These are phyloP conservation scores for Amphiprion ocellaris DNA, from an alignment of 2,113 vertebrate species.

Conservation along the genomic window DNA sequence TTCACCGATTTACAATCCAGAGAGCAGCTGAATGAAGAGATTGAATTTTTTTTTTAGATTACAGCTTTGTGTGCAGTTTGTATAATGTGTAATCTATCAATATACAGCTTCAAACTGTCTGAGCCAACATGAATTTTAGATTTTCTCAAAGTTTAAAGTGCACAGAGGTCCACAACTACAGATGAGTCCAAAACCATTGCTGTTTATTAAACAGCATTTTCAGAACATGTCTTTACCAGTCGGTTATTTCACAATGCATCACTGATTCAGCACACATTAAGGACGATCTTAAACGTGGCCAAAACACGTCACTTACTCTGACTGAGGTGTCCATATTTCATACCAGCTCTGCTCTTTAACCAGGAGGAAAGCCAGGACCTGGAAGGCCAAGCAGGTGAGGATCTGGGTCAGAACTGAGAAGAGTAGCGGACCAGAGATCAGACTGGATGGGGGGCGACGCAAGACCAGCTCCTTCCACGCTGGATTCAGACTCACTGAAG, in stretches of 20 bases:
- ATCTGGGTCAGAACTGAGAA: conserved; percentile 95
- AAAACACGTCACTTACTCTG: conserved; percentile 88
- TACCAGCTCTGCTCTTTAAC: conserved; percentile 93
- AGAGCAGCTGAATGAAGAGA: too few species aligned
- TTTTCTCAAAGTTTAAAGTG: too few species aligned
- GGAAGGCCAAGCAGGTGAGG: conserved; percentile 92
- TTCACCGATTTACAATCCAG: too few species aligned
- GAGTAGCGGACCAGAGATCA: conserved; percentile 93
- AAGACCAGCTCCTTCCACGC: conserved; percentile 95
- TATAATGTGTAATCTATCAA: too few species aligned
- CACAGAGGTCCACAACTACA: too few species aligned
- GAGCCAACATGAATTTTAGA: too few species aligned
- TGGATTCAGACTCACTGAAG: conserved; percentile 95
- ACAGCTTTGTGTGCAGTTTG: too few species aligned
- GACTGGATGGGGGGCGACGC: conserved; percentile 91
- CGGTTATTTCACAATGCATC: neutral
- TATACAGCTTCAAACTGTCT: too few species aligned
- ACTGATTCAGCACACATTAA: neutral
- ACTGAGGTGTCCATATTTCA: conserved; percentile 84
- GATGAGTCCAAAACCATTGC: too few species aligned
- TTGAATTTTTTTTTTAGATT: too few species aligned
- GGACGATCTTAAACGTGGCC: neutral
- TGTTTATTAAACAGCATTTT: too few species aligned
- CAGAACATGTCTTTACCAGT: neutral
- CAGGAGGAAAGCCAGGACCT: conserved; percentile 89